phyloP scores from a whole-genome alignment of 2,113 vertebrate species.

The Peucedramus taeniatus region DNA sequence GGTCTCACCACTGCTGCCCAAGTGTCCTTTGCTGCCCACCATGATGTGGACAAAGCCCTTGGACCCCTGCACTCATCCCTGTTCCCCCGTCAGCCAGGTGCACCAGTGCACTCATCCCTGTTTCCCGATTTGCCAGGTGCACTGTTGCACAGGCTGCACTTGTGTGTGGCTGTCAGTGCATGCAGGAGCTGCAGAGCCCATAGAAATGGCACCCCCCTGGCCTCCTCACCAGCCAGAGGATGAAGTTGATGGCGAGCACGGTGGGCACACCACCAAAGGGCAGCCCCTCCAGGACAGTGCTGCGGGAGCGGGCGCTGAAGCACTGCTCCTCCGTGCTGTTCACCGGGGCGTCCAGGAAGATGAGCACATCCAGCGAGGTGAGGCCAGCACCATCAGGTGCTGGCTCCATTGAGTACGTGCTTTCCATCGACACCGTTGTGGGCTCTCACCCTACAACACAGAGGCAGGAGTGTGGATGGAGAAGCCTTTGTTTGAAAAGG shows the following conservation, averaged over 20 bases:
- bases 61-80: not conserved
- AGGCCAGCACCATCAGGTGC: not conserved
- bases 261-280: conserved; percentile 92
- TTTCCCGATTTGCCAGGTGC: not conserved
- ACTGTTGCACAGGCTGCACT: not conserved
- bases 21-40: not conserved
- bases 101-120: not conserved
- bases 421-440: not conserved
- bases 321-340: conserved; percentile 81
- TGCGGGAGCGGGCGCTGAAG: conserved; percentile 81
- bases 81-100: not conserved
- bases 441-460: conserved; percentile 42
- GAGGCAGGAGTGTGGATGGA: not conserved
- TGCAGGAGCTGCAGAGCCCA: accelerated
- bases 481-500: not conserved
- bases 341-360: conserved; percentile 31
- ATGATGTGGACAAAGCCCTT: not conserved
- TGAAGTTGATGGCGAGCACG: conserved; percentile 85
- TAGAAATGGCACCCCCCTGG: not conserved
- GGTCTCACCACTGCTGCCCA: not conserved
- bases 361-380: conserved; percentile 32
- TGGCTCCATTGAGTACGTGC: not conserved
- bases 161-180: not conserved
- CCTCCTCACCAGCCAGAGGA: conserved; percentile 86
- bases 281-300: conserved; percentile 90